Evolutionary conservation across 53 echinoderm and acorn worm species (phyloP).

Genomic region (Paelopatides confundens): DNA sequence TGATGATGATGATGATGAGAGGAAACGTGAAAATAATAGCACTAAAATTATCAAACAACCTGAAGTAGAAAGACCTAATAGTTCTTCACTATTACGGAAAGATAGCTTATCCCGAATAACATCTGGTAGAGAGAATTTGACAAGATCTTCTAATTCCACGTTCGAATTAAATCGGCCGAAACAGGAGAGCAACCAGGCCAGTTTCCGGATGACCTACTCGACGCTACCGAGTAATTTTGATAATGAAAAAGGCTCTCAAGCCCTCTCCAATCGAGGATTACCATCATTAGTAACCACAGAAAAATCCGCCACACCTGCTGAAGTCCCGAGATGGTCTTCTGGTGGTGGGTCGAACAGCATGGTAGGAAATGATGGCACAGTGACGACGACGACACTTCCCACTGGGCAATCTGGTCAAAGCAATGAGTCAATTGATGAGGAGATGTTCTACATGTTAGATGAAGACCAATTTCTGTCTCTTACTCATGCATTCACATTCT

Average conservation of each 20-base stretch:
- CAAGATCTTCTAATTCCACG: conserved; percentile 57
- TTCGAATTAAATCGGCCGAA: conserved; percentile 46
- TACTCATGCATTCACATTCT: conserved; percentile 86
- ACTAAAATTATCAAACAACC: background rate
- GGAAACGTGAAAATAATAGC: background rate
- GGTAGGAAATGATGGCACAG: background rate
- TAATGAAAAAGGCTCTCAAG: background rate
- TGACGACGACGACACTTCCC: background rate
- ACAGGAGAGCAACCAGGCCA: conserved; percentile 38
- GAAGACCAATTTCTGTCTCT: conserved; percentile 65
- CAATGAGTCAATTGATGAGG: conserved; percentile 65
- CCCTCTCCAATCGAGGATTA: background rate
- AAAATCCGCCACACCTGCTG: background rate
- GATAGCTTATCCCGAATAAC: background rate
- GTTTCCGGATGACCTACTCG: conserved; percentile 88
- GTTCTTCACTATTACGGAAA: background rate
- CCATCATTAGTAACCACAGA: background rate
- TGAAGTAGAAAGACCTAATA: background rate
- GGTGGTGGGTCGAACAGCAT: background rate
- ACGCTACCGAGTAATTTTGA: conserved; percentile 70
- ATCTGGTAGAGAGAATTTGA: conserved; percentile 26
- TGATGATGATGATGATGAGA: no score
- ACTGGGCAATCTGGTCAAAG: background rate
- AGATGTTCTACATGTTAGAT: conserved; percentile 61
- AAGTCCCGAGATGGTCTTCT: background rate